Evolutionary conservation across 2,113 vertebrate genomes (phyloP), one percentile per base, ranked within the genome.

Genomic region (Tiliqua scincoides): DNA sequence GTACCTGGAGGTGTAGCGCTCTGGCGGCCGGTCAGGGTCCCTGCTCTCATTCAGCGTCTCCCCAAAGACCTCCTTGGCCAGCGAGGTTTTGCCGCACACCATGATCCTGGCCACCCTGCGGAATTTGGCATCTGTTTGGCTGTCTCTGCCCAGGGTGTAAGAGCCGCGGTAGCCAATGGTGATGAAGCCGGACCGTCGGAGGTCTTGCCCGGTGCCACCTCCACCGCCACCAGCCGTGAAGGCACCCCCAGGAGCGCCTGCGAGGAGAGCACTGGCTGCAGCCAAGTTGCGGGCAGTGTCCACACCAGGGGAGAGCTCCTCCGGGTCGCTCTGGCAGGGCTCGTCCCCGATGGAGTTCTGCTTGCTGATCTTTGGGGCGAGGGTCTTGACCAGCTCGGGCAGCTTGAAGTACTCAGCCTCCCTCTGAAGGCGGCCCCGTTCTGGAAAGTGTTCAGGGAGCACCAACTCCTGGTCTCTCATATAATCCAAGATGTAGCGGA

Each of bases 51-150:
- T 99, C 88, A 99, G 95, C 3, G 98, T 99, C 67, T 99, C 98
- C 35, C 98, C 98, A 86, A 99, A 99, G 71, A 99, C 98, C 94
- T 99, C 98, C 93, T 99, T 99, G 91, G 98, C 98, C 94, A 99
- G 93, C 0, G 97, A 97, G 0, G 97, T 99, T 95, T 99, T 99
- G 74, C 98, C 98, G 0, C 98, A 99, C 71, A 99, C 98, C 98
- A 98, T 99, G 95, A 99, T 99, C 88, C 98, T 94, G 0, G 98
- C 98, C 94, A 99, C 98, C 57, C 98, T 94, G 71, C 97, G 96
- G 94, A 98, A 99, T 93, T 99, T 99, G 95, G 98, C 97, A 6
- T 99, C 98, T 0, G 98, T 97, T 93, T 98, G 98, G 93, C 97
- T 98, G 95, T 99, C 98, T 10, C 98, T 96, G 84, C 98, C 97